These are phyloP conservation scores for Piaya cayana DNA, from an alignment of 2,113 vertebrate genomes.

Conservation along the genomic window DNA sequence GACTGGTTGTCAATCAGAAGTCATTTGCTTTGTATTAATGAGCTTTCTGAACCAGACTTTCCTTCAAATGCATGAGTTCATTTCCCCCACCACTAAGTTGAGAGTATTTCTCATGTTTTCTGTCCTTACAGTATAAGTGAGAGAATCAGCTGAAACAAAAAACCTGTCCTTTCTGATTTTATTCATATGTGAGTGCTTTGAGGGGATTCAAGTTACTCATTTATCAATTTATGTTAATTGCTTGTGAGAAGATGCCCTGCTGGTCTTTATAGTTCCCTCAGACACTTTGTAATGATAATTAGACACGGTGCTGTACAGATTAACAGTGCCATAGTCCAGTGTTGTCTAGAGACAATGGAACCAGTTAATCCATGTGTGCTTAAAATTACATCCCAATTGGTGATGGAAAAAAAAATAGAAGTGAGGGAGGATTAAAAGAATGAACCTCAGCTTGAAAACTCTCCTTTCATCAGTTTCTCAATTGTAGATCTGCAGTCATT, in stretches of 20 bases:
- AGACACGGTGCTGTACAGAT: constrained; percentile 86
- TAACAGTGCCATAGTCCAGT: constrained; percentile 83
- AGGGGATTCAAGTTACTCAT: constrained; percentile 86
- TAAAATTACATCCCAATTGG: constrained; percentile 88
- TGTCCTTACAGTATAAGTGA: constrained; percentile 64
- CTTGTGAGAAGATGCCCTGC: constrained; percentile 90
- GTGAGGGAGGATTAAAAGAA: constrained; percentile 84
- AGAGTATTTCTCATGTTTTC: constrained; percentile 70
- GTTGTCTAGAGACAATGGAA: constrained; percentile 82
- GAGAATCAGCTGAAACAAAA: constrained; percentile 72
- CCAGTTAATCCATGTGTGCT: constrained; percentile 90
- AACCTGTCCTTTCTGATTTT: constrained; percentile 78
- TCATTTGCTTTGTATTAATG: constrained; percentile 71
- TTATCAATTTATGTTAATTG: constrained; percentile 93
- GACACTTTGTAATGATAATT: constrained; percentile 91
- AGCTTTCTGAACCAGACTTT: constrained; percentile 62
- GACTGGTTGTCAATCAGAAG: constrained; percentile 71
- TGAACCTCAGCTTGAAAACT: constrained; percentile 83
- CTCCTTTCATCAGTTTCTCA: constrained; percentile 86
- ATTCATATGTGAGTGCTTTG: constrained; percentile 79
- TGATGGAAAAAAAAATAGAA: constrained; percentile 77
- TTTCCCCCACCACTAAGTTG: constrained; percentile 30
- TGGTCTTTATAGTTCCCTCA: constrained; percentile 84
- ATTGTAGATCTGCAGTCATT: constrained; percentile 80
- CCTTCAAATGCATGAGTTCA: constrained; percentile 66